Conservation (phyloP, 2,888 invertebrate species). For the Lasius fuliginosus region DNA sequence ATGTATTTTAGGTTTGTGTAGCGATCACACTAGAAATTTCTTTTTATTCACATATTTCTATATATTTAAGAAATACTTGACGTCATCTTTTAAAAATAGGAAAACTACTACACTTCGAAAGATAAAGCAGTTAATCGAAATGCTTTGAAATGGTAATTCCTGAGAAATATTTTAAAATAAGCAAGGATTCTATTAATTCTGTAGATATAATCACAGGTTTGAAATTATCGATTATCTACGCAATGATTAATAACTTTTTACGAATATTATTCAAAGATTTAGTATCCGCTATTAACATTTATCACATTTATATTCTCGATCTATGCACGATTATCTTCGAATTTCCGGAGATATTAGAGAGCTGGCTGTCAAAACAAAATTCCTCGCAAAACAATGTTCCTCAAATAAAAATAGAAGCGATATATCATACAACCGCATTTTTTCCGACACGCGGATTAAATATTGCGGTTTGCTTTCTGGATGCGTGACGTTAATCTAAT, state of each 20-base stretch:
- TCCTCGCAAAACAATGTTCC: conserved; percentile 5
- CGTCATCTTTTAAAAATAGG: not conserved
- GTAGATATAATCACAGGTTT: not conserved
- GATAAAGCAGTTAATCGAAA: not conserved
- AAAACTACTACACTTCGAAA: not conserved
- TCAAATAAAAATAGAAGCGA: conserved; percentile 5
- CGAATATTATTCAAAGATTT: not conserved
- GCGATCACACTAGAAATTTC: not conserved
- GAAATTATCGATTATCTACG: not conserved
- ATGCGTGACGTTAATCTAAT: conserved; percentile 49
- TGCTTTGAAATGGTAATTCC: not conserved
- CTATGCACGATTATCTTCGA: not conserved
- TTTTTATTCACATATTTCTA: not conserved
- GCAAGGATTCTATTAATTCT: not conserved
- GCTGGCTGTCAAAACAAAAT: not conserved
- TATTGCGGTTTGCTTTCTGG: conserved; percentile 44
- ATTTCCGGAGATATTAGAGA: not conserved
- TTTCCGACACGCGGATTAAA: conserved; percentile 41
- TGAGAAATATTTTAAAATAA: not conserved
- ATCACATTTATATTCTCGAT: not conserved
- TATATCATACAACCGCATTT: conserved; percentile 33
- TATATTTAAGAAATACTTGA: not conserved
- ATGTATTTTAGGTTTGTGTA: not conserved
- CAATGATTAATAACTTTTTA: not conserved
- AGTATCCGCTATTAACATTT: not conserved